A percentile compares a stretch with the other conserved stretches of the same genome.
Conservation (phyloP, 2,113 vertebrate genomes). For the Centrocercus urophasianus region DNA sequence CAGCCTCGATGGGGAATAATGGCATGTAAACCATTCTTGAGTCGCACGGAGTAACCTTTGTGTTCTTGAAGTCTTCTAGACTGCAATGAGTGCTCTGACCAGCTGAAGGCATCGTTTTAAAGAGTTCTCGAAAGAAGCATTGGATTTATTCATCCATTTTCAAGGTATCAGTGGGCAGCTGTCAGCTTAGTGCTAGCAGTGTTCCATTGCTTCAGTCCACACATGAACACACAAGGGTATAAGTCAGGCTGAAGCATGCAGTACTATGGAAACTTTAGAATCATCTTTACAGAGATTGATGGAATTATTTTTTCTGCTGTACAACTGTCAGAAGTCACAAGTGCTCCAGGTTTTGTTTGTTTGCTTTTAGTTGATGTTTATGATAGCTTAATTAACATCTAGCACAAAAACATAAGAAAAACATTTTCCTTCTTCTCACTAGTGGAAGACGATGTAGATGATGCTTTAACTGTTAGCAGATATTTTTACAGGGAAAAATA, state of each 20-base stretch:
- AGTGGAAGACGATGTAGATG: not conserved
- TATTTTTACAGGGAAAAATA: not conserved
- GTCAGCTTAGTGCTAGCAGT: not conserved
- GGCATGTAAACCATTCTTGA: not conserved
- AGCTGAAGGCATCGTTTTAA: not conserved
- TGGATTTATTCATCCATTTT: not conserved
- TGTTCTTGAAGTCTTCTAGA: not conserved
- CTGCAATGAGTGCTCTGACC: not conserved
- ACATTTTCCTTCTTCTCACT: not conserved
- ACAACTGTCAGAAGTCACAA: not conserved
- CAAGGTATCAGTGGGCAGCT: too few relatives aligned
- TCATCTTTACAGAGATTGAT: not conserved
- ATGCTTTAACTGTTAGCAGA: not conserved
- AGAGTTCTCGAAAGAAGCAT: not conserved
- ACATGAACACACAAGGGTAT: not conserved
- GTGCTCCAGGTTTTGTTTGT: not conserved
- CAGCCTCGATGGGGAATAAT: rapidly evolving
- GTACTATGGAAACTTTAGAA: not conserved
- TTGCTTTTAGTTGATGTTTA: not conserved
- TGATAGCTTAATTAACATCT: not conserved
- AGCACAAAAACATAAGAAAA: not conserved
- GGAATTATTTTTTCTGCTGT: not conserved
- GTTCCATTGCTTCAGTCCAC: not conserved
- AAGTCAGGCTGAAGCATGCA: not conserved
- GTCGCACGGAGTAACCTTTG: not conserved